Base-by-base conservation (phyloP, 2,888 invertebrate genomes). In the Melanargia galathea region DNA sequence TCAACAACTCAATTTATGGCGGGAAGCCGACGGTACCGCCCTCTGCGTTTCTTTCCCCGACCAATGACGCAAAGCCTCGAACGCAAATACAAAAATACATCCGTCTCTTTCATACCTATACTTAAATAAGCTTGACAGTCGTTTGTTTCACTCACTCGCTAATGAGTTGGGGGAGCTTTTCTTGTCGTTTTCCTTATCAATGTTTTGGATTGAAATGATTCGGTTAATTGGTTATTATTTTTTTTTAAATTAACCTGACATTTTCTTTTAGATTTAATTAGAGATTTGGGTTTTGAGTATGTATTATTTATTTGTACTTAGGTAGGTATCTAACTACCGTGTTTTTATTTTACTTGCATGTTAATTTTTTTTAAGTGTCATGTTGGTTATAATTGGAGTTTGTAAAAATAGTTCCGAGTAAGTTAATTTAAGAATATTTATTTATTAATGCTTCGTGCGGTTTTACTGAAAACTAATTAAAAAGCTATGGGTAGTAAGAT, bases 1-100 rank as follows among this genome's bases (percentile, higher is more conserved):
- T 90, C 92, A 91, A 92, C 92, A 92, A 87, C 92, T 92, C 91
- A 91, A 92, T 92, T 92, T 92, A 92, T 92, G 86, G 91, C 88
- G 89, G 84, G 84, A 88, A 88, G 75, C 67, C 75, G 78, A 73
- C 67, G 84, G 87, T 73, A 76, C 87, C 91, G 91, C 91, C 91
- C 87, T 84, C 82, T 79, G 73, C 82, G 79, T 79, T 78, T 78
- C 77, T 76, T 77, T 71, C 70, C 71, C 75, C 79, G 69, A 69
- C 92, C 92, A 92, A 92, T 91, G 77, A 78, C 73, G 73, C 65
- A 68, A 73, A 70, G 66, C 70, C 75, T 62, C 35, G 26, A 24
- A 62, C 62, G 65, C 65, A 72, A 65, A 6, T 22, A 48, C 45
- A 22, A 60, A 76, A 40, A 2, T 82, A 67, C 75, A 70, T 30